Conservation (phyloP, 2,113 vertebrate species). For the Aramus guarauna region DNA sequence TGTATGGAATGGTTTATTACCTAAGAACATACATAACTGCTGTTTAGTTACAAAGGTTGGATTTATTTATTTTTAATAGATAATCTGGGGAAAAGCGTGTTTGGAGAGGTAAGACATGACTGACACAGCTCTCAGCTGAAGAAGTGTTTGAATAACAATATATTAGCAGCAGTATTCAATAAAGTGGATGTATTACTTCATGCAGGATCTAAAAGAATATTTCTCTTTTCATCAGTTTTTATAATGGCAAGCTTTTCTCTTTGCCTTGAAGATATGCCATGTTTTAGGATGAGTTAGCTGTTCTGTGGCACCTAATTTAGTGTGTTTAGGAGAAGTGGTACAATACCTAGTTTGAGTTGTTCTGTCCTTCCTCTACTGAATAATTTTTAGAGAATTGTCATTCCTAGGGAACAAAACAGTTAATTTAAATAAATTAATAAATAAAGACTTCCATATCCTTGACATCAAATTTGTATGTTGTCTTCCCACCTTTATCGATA, state of each 20-base stretch:
- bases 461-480: background rate
- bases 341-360: background rate
- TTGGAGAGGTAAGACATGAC: background rate
- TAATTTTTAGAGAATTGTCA: background rate
- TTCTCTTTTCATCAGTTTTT: background rate
- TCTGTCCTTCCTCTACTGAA: background rate
- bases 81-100: background rate
- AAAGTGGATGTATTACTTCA: background rate
- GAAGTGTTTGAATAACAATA: background rate
- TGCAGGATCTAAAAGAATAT: background rate
- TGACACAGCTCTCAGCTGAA: background rate
- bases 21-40: background rate
- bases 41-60: background rate
- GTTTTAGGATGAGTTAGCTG: background rate
- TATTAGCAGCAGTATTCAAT: background rate
- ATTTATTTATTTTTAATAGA: background rate
- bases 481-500: background rate
- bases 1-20: background rate
- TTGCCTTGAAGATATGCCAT: background rate
- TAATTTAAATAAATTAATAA: background rate
- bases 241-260: background rate
- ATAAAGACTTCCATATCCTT: background rate
- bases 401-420: background rate
- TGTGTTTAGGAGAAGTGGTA: background rate
- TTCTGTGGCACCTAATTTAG: background rate